Conservation (phyloP, 2,797 vertebrate genomes). For the Netta rufina region DNA sequence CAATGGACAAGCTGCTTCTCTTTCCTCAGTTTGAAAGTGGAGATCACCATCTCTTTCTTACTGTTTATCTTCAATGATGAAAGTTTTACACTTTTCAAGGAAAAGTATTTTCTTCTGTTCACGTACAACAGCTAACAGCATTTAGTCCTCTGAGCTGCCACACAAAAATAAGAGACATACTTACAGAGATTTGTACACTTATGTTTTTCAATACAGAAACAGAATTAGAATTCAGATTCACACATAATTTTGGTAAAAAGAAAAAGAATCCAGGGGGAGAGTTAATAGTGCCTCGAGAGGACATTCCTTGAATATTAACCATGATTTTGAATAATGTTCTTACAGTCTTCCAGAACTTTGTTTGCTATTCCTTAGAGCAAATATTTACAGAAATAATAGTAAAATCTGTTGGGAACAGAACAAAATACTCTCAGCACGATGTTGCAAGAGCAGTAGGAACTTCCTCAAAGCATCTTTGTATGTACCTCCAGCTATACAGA, state of each 20-base stretch:
- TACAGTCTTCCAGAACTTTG: background rate
- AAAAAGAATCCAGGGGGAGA: background rate
- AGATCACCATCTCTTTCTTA: background rate
- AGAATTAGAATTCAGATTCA: background rate
- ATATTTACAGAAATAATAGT: conserved; percentile 64
- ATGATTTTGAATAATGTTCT: background rate
- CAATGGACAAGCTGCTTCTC: background rate
- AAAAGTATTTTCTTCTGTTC: background rate
- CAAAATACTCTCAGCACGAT: conserved; percentile 25
- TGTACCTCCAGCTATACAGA: conserved; percentile 14
- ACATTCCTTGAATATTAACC: conserved; percentile 16
- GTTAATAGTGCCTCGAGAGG: background rate
- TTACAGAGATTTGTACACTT: background rate
- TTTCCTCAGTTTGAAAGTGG: background rate
- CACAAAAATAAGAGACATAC: background rate
- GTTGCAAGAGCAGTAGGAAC: conserved; percentile 25
- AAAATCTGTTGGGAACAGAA: conserved; percentile 58
- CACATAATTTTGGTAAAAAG: background rate
- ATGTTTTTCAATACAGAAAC: background rate
- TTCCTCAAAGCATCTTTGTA: conserved; percentile 41
- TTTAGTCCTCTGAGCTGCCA: background rate
- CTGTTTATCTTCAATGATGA: background rate
- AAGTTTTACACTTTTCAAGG: background rate
- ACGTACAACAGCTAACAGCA: background rate
- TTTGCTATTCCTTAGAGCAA: conserved; percentile 49